Evolutionary conservation across 2,113 vertebrate species (phyloP), one percentile per base, ranked within the genome.

Genomic region (Zapus hudsonius): DNA sequence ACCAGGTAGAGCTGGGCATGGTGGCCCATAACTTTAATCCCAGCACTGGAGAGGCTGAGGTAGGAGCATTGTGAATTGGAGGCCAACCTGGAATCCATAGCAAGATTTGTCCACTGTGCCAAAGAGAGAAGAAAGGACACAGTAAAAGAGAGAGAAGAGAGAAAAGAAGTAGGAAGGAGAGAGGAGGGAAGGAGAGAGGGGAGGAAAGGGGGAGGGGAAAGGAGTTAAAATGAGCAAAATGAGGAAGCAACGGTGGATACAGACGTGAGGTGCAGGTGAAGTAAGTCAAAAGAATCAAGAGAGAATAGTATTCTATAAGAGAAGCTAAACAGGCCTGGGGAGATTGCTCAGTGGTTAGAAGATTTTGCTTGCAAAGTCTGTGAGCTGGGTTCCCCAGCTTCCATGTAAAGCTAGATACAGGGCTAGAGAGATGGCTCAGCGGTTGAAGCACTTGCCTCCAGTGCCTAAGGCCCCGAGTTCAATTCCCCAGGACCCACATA

Each of bases 111-210:
- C 44, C 4, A 31, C 22, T 55, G 12, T 66, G 52, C 16, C 52
- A 52, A 52, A 52, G 52, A 52, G 11, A 52, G 52, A 52, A 52
- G 12, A 52, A n/a, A n/a, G n/a, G n/a, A n/a, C n/a, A n/a, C n/a
- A n/a, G n/a, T n/a, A n/a, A n/a, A n/a, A 6, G 23, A 25, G 19
- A 61, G 7, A 25, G 23, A 61, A 25, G 59, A 25, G 29, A 67
- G 31, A 67, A 2, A 52, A 52, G 33, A n/a, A n/a, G 29, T 7
- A 7, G 8, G 31, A 36, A 33, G 47, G 6, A 75, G 8, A 9
- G 2, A 80, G 11, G n/a, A 1, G 13, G 16, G 13, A 3, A 11
- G 33, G 7, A 13, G 3, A 7, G 7, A 8, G 7, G 11, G 20
- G 82, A 52, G n/a, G 23, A 31, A 17, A 23, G 20, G 15, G 23